These are phyloP conservation scores for Cheumatopsyche charites DNA, from an alignment of 1,140 invertebrate species.

Conservation along the genomic window DNA sequence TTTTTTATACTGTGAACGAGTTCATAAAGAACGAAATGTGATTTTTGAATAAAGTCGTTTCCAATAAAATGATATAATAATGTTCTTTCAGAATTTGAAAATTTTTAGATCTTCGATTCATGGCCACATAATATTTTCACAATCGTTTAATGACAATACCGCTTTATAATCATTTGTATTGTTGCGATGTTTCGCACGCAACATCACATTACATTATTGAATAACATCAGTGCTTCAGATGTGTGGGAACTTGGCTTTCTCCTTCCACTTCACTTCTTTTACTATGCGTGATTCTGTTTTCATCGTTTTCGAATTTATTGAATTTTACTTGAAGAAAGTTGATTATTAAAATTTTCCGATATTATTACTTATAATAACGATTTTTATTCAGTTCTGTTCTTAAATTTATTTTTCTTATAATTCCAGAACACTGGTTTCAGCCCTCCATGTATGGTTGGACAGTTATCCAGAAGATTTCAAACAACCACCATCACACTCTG, in stretches of 20 bases:
- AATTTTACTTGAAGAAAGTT: too few species aligned
- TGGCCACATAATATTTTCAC: constrained; percentile 18
- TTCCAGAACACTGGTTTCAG: constrained; percentile 81
- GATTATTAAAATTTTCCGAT: too few species aligned
- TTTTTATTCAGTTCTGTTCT: not conserved
- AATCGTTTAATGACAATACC: constrained; percentile 16
- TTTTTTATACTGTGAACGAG: too few species aligned
- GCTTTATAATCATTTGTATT: constrained; percentile 19
- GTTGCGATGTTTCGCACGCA: constrained; percentile 18
- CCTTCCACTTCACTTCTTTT: not conserved
- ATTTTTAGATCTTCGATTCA: too few species aligned
- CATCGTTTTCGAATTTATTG: too few species aligned
- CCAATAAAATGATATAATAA: too few species aligned
- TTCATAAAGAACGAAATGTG: too few species aligned
- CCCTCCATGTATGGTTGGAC: constrained; percentile 95
- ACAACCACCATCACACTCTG: constrained; percentile 82
- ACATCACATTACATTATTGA: constrained; percentile 22
- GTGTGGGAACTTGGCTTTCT: constrained; percentile 29
- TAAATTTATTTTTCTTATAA: constrained; percentile 17
- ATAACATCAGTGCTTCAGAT: constrained; percentile 15
- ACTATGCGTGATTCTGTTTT: not conserved
- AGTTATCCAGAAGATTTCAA: constrained; percentile 96
- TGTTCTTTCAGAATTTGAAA: too few species aligned
- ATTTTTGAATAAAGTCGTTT: too few species aligned
- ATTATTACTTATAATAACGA: too few species aligned